phyloP scores from a whole-genome alignment of 2,888 invertebrate species.

The Taenaris catops region DNA sequence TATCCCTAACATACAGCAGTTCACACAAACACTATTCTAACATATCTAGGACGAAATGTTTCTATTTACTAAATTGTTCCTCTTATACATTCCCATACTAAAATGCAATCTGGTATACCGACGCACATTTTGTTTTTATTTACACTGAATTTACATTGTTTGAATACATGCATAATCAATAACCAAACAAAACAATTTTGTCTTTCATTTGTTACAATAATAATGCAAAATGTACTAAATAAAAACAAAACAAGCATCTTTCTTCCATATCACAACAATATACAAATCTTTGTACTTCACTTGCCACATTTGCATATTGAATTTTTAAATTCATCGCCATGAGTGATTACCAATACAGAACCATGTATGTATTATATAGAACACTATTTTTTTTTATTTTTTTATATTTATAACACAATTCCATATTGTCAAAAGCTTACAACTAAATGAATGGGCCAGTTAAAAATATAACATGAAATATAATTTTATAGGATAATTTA shows the following conservation, averaged over 20 bases:
- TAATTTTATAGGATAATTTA: conserved; percentile 17
- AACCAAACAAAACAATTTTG: conserved; percentile 3
- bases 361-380: conserved; percentile 27
- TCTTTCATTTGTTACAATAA: conserved; percentile 9
- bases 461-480: conserved; percentile 22
- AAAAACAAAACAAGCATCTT: conserved; percentile 26
- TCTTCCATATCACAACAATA: conserved; percentile 40
- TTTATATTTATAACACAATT: conserved; percentile 59
- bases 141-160: too few relatives aligned
- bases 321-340: conserved; percentile 20
- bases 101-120: conserved; percentile 33
- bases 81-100: conserved; percentile 27
- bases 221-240: conserved; percentile 8
- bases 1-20: conserved; percentile 11
- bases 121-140: conserved; percentile 18
- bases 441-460: conserved; percentile 26
- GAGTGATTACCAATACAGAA: conserved; percentile 23
- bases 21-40: conserved; percentile 24
- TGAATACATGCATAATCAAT: conserved; percentile 9
- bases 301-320: conserved; percentile 34
- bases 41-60: conserved; percentile 31
- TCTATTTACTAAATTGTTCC: conserved; percentile 41
- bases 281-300: conserved; percentile 52
- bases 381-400: conserved; percentile 50
- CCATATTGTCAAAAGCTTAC: conserved; percentile 57